phyloP scores from a whole-genome alignment of 2,888 invertebrate genomes.

The Cotesia congregata region DNA sequence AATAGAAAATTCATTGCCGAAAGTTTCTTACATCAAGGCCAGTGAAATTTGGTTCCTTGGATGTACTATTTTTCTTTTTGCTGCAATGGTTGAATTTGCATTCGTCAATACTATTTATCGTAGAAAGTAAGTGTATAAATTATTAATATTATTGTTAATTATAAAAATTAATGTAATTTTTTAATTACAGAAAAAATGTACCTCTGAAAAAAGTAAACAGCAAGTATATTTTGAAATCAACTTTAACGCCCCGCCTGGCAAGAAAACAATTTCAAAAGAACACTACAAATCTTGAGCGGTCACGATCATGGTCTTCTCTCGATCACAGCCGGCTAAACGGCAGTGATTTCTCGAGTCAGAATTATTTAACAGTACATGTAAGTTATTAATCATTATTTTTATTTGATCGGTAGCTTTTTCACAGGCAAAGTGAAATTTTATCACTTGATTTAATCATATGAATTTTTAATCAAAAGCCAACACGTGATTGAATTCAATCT shows the following conservation, averaged over 20 bases:
- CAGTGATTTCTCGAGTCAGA: conserved; percentile 76
- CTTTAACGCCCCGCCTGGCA: conserved; percentile 83
- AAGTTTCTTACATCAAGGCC: conserved; percentile 91
- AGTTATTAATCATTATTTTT: conserved; percentile 58
- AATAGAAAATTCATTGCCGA: conserved; percentile 87
- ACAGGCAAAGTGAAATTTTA: too few species aligned
- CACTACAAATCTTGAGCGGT: conserved; percentile 76
- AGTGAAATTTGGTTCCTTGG: conserved; percentile 92
- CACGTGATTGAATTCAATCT: not conserved
- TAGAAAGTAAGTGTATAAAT: conserved; percentile 76
- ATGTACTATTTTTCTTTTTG: conserved; percentile 87
- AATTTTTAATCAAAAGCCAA: not conserved
- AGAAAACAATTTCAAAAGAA: conserved; percentile 80
- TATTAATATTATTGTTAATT: not conserved
- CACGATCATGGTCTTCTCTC: conserved; percentile 82
- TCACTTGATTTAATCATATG: not conserved
- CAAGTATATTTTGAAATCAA: conserved; percentile 87
- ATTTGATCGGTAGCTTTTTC: too few species aligned
- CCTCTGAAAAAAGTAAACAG: conserved; percentile 83
- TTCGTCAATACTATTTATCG: conserved; percentile 92
- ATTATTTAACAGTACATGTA: conserved; percentile 83
- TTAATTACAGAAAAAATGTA: conserved; percentile 75
- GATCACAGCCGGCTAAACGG: conserved; percentile 74
- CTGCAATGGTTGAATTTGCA: conserved; percentile 88
- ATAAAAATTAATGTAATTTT: too few species aligned